These are phyloP conservation scores for Apis dorsata DNA, from an alignment of 1,140 invertebrate species.

Conservation along the genomic window DNA sequence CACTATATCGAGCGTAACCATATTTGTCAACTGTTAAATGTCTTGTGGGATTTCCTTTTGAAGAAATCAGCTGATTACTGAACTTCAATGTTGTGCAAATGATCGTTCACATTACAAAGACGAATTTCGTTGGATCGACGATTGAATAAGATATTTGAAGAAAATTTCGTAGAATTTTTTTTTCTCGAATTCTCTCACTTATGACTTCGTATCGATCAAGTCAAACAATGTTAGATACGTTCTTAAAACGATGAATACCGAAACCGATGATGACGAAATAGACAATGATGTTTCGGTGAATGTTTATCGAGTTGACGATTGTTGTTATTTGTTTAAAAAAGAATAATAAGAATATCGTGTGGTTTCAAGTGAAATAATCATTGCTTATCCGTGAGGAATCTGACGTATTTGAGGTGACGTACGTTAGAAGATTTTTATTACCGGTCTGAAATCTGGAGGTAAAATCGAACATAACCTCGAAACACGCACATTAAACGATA, in stretches of 20 bases:
- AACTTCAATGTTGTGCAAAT: neutral
- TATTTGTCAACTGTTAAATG: neutral
- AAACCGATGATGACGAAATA: constrained; percentile 46
- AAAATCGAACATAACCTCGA: neutral
- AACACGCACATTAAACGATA: neutral
- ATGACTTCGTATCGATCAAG: neutral
- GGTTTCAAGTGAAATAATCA: neutral
- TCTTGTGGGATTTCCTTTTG: neutral
- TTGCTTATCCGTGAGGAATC: neutral
- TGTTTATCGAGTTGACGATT: neutral
- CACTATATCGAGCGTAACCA: neutral
- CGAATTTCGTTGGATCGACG: neutral
- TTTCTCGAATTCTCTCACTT: neutral
- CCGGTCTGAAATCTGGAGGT: neutral
- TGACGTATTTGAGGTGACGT: neutral
- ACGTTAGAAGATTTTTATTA: neutral
- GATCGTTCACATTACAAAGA: neutral
- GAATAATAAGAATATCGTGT: neutral
- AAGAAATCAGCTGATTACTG: constrained; percentile 13
- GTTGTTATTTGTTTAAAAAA: neutral
- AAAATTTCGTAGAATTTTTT: neutral
- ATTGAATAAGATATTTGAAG: neutral
- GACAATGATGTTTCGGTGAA: constrained; percentile 22
- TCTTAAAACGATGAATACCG: neutral
- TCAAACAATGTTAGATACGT: constrained; percentile 12